phyloP scores from a whole-genome alignment of 2,888 invertebrate species.

The Agrochola lota region DNA sequence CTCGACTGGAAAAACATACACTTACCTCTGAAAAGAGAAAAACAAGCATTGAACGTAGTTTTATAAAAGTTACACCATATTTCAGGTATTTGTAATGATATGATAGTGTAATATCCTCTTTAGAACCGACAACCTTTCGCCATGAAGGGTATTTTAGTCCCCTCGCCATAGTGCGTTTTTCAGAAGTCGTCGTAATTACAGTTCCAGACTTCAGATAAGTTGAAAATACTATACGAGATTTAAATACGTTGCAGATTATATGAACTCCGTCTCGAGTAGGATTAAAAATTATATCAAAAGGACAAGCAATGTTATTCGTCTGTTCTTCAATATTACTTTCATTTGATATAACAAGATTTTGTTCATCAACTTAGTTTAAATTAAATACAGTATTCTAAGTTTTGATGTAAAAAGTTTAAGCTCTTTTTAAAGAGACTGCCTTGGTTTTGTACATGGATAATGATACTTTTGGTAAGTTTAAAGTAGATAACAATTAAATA shows the following conservation, averaged over 20 bases:
- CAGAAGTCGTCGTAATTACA: conserved; percentile 1
- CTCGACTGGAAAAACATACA: no score
- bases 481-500: conserved; percentile 20
- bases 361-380: conserved; percentile 48
- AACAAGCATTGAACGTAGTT: no score
- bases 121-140: not conserved
- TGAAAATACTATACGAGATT: conserved; percentile 12
- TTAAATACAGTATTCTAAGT: conserved; percentile 40
- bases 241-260: conserved; percentile 19
- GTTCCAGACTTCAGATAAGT: not conserved
- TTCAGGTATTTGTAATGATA: no score
- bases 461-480: conserved; percentile 25
- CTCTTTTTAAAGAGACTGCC: conserved; percentile 18
- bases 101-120: no score
- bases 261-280: conserved; percentile 23
- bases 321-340: conserved; percentile 41
- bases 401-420: conserved; percentile 52
- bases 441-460: conserved; percentile 18
- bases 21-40: no score
- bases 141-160: not conserved
- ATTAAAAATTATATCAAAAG: conserved; percentile 45
- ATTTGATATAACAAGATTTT: conserved; percentile 37
- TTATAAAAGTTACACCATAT: no score
- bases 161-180: not conserved
- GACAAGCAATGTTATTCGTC: conserved; percentile 26